Evolutionary conservation across 2,888 invertebrate genomes (phyloP).

Genomic region (Hymenopus coronatus): DNA sequence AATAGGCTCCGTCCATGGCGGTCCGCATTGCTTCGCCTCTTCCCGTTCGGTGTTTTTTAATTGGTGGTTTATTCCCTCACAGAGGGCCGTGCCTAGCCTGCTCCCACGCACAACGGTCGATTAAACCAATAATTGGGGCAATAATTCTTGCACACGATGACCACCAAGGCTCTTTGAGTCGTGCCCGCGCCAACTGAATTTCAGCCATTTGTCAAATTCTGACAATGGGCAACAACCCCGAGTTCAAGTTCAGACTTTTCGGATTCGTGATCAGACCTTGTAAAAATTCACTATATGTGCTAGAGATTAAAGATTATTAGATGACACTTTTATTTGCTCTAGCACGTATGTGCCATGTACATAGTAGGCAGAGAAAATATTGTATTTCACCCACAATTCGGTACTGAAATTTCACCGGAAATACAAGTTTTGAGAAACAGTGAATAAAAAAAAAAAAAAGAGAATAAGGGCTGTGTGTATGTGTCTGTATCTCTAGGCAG

Average conservation of each 20-base stretch:
- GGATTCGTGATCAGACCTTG: not conserved
- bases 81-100: not conserved
- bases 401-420: too few species aligned
- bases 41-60: constrained; percentile 9
- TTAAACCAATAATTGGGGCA: constrained; percentile 25
- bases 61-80: constrained; percentile 24
- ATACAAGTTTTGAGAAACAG: too few species aligned
- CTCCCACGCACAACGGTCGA: constrained; percentile 25
- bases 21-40: not conserved
- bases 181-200: not conserved
- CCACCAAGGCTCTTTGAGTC: not conserved
- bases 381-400: too few species aligned
- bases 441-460: too few species aligned
- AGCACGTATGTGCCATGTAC: too few species aligned
- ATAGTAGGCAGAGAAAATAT: too few species aligned
- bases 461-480: too few species aligned
- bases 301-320: too few species aligned
- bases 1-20: constrained; percentile 16
- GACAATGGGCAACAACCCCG: not conserved
- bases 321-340: too few species aligned
- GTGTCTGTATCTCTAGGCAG: too few species aligned
- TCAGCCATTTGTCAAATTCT: not conserved
- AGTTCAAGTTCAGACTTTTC: not conserved
- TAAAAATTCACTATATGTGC: too few species aligned
- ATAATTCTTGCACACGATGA: constrained; percentile 11